Base-by-base conservation (phyloP, 1,140 invertebrate genomes). In the Pseudomyrmex gracilis region DNA sequence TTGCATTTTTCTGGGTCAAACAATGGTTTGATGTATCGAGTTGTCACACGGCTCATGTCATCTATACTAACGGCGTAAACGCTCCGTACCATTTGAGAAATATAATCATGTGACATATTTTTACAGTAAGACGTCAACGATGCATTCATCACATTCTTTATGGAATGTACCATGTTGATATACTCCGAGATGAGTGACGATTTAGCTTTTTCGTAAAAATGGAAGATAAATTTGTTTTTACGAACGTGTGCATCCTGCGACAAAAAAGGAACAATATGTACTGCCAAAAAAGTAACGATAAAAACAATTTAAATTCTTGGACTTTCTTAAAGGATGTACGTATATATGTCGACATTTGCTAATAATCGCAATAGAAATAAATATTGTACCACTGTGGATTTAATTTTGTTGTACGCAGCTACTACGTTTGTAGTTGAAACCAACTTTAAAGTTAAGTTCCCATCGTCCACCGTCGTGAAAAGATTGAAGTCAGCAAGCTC, bases 151-250 rank as follows among this genome's bases (percentile, higher is more conserved):
- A 97, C 95, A 89, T 97, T 95, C 0, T 96, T 95, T 1, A 98
- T 96, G 73, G 96, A 97, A 86, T 97, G 97, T 92, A 98, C 97
- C 83, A 95, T 94, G 82, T 97, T 96, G 76, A 98, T 97, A 9
- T 98, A 96, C 92, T 98, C 97, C 93, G 97, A 98, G 60, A 98
- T 96, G 2, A 98, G 93, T 12, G 97, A 98, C 89, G 97, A 97
- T 90, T 96, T 97, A 0, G 97, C 98, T 0, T 97, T 97, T 87
- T 97, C 97, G 77, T 98, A 96, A 53, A 98, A 93, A 60, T 96
- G n/a, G n/a, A n/a, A n/a, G n/a, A n/a, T n/a, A n/a, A 95, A 97
- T 53, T 95, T 93, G 34, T 4, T 34, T 47, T 95, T 94, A 1
- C 95, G 92, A 45, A 98, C 90, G 91, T 97, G 96, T 22, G 95